Percentiles rank a stretch among this genome's conserved stretches.
phyloP scores from a whole-genome alignment of 2,113 vertebrate genomes.

The Ctenodactylus gundi region DNA sequence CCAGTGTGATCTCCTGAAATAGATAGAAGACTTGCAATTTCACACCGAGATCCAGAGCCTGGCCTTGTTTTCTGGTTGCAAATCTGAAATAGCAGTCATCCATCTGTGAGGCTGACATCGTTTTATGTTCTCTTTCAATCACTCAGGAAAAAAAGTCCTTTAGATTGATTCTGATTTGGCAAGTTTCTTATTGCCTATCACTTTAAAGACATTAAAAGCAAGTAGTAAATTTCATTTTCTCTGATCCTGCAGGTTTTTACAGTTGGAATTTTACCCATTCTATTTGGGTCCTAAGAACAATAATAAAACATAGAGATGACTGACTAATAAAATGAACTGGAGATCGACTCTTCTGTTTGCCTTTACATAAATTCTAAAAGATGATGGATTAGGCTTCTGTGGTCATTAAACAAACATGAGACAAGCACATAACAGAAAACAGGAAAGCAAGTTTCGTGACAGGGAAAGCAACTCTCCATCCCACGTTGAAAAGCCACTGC shows the following conservation, averaged over 20 bases:
- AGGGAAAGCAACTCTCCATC: not conserved
- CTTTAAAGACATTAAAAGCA: constrained; percentile 76
- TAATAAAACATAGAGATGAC: not conserved
- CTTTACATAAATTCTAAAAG: not conserved
- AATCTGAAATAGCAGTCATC: constrained; percentile 81
- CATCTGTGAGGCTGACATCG: constrained; percentile 82
- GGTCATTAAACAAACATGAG: constrained; percentile 27
- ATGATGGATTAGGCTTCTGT: not conserved
- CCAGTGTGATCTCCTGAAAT: constrained; percentile 75
- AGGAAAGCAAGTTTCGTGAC: not conserved
- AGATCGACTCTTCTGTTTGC: not conserved
- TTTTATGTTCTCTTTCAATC: constrained; percentile 84
- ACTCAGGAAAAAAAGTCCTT: constrained; percentile 72
- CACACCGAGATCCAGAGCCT: constrained; percentile 74
- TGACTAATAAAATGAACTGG: not conserved
- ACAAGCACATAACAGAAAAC: not conserved
- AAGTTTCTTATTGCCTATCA: constrained; percentile 79
- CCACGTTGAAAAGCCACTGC: not conserved
- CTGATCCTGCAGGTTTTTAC: constrained; percentile 59
- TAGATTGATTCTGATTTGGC: constrained; percentile 78
- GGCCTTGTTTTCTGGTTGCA: constrained; percentile 83
- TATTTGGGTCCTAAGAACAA: not conserved
- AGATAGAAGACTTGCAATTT: constrained; percentile 82
- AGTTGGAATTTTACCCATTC: constrained; percentile 23
- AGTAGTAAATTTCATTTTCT: constrained; percentile 80